Base-by-base conservation (phyloP, 2,113 vertebrate species). In the Lepisosteus osseus region DNA sequence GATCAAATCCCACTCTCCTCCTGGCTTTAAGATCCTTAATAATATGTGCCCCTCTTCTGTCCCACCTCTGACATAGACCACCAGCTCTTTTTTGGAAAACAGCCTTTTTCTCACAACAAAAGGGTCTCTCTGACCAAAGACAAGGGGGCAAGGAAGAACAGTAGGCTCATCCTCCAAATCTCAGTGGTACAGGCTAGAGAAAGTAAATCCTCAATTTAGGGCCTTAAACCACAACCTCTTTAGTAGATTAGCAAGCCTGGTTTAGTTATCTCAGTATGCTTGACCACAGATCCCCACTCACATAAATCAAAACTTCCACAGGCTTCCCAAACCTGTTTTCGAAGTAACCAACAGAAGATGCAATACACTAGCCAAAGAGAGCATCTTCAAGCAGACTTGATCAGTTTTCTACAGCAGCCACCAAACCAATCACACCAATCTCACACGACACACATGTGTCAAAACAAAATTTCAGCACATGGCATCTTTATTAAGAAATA, bases 101-200 rank as follows among this genome's bases (percentile, higher is more conserved):
- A 5, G 8, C 11, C 40, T 64, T 7, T n/a, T 45, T 7, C 54
- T 47, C 7, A 14, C 14, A 6, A 68, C 61, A 68, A 73, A 67
- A 66, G 72, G 65, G 45, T 5, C 14, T 43, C 47, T 40, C 54
- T 41, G 43, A 67, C 55, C 14, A 15, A 11, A 40, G 64, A 67
- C 65, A 67, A 61, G 54, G 43, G 63, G 72, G 80, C 84, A 84
- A 85, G 76, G 75, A 80, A 77, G 54, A 78, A 81, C 78, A 68
- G 70, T 78, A 80, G 72, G 82, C 79, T 90, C 89, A 90, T 87
- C 86, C 86, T 79, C 81, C 80, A 87, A 89, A 92, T 90, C 87
- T 87, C 74, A 41, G 44, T 14, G 66, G 56, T 14, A 4, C 72
- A 63, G 72, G 66, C 78, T 81, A 76, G 73, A 40, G 85, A 78